Evolutionary conservation across 2,113 vertebrate species (phyloP).

Genomic region (Butorides virescens): DNA sequence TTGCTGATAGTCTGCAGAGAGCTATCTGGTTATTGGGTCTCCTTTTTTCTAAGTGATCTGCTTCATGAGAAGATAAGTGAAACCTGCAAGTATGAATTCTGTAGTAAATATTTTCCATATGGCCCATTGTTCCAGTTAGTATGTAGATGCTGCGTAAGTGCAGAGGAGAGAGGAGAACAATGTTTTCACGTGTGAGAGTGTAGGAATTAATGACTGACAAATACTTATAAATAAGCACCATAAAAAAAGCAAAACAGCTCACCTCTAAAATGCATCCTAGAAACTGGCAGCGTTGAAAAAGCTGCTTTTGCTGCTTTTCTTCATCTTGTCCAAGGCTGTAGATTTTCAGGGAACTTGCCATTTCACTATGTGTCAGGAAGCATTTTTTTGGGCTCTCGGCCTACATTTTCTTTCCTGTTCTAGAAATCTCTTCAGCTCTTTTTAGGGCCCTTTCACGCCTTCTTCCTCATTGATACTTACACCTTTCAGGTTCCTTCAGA

Average conservation of each 20-base stretch:
- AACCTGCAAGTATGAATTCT: background rate
- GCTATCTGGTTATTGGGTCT: background rate
- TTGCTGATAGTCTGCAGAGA: background rate
- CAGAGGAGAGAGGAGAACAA: background rate
- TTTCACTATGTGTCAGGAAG: background rate
- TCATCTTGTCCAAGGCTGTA: background rate
- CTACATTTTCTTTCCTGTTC: background rate
- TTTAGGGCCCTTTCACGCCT: background rate
- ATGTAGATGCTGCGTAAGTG: background rate
- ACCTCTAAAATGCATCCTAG: background rate
- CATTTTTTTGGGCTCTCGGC: background rate
- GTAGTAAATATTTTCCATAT: background rate
- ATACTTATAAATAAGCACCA: background rate
- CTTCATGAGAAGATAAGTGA: background rate
- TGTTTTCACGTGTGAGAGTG: background rate
- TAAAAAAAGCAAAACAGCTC: background rate
- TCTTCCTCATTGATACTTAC: background rate
- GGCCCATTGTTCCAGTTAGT: background rate
- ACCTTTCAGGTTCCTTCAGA: background rate
- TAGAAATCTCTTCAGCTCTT: background rate
- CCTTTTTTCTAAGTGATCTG: background rate
- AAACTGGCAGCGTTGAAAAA: background rate
- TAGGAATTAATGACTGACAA: background rate
- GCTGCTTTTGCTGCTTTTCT: background rate
- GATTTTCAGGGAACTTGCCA: background rate